Evolutionary conservation across 2,797 vertebrate species (phyloP), one percentile per base, ranked within the genome.

Genomic region (Setipinna tenuifilis): DNA sequence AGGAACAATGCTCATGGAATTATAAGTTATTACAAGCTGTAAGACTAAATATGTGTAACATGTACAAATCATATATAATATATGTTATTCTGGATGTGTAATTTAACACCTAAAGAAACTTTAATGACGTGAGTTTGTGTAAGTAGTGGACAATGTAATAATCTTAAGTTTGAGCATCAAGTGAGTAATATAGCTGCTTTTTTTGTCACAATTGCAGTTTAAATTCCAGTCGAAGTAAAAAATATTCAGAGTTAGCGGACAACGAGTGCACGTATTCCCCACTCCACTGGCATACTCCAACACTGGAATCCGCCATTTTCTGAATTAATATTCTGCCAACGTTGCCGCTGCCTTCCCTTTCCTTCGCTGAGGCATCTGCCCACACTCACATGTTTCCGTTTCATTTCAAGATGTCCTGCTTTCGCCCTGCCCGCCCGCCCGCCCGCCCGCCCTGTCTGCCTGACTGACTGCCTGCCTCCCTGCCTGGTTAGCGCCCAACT

Each of bases 371-470:
- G 35, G 17, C 71, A 78, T 41, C 71, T 78, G 71, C 35, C 71
- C 9, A 31, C 35, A 11, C 31, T 78, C 71, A 78, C 71, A 44
- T 78, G 65, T 78, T 78, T 78, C 35, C 71, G 44, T 78, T 44
- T 78, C 35, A 44, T 78, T 78, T 44, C 71, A 78, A 78, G 71
- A 35, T 78, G 71, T 78, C 71, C 17, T 21, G 35, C 71, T 78
- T 44, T 44, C 35, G 31, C 71, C 71, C 71, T 78, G 25, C 6
- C 7, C 17, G 10, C 71, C 68, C 62, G 23, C 12, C 59, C 23
- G 25, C 6, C 7, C 17, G 10, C 71, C 50, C 50, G 2, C 6
- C 1, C 50, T 11, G 10, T 16, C 50, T 16, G 6, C 10, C 58
- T 17, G 57, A 3, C 62, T 65, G n/a, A 21, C 61, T 65, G 23